Base-by-base conservation (phyloP, 1,140 invertebrate genomes). In the Nilaparvata lugens region DNA sequence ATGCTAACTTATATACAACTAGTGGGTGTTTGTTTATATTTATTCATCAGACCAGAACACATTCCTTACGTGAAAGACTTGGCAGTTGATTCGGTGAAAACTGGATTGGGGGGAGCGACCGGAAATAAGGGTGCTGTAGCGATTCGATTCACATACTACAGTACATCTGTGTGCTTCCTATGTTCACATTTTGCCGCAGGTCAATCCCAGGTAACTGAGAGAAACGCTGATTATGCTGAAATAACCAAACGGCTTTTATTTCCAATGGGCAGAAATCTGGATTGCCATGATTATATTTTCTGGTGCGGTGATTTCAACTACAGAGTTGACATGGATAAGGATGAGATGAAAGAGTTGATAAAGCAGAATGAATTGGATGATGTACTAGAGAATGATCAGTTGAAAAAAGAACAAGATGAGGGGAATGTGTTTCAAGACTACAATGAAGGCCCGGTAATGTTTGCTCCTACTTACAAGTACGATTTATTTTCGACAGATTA, bases 281-380 rank as follows among this genome's bases (percentile, higher is more conserved):
- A 92, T 73, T 90, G 91, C 13, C 97, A 99, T 73, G 97, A 99
- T 78, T 97, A 96, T 75, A 86, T 99, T 0, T 98, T 99, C 74
- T 99, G 97, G 96, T 96, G 95, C 74, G 97, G 97, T 0, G 97
- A 99, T 78, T 99, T 99, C 74, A 99, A 99, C 74, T 99, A 99
- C 72, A 81, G 97, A 58, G 88, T 99, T 62, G 95, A 98, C 72
- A 84, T 98, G 81, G 86, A 91, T 56, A 95, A 94, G 71, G 95
- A 98, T 13, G 91, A 97, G 71, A 87, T 98, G 61, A 93, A 95
- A 72, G 85, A 91, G 58, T 76, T 90, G 61, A 83, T 98, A 1
- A 82, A 82, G 52, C 80, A 84, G 60, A 83, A 89, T 61, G 89
- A 97, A 70, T 83, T 91, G 62, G 75, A 83, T 60, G 76, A 85